Conservation (phyloP, 2,113 vertebrate species). For the Suncus etruscus region DNA sequence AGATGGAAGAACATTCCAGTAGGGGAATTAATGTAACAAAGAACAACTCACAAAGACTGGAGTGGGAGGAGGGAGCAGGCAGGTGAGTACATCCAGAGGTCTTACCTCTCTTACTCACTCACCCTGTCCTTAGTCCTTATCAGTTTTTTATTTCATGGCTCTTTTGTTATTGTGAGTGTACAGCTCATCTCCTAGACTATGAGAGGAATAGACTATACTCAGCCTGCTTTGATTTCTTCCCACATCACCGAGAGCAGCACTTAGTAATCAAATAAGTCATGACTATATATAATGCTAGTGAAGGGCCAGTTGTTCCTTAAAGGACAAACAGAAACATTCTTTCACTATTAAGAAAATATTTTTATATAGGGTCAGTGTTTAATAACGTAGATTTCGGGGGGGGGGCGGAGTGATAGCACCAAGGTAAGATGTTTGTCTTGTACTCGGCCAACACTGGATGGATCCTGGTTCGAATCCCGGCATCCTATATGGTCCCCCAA, state of each 20-base stretch:
- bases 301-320: not conserved
- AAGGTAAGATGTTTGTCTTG: no score
- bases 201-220: not conserved
- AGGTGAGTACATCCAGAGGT: not conserved
- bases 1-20: not conserved
- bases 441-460: no score
- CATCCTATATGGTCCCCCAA: no score
- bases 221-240: not conserved
- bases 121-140: not conserved
- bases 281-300: not conserved
- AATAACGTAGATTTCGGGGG: constrained; percentile 4
- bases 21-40: constrained; percentile 16
- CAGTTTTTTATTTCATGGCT: not conserved
- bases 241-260: not conserved
- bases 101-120: not conserved
- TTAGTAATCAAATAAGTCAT: constrained; percentile 10
- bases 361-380: not conserved
- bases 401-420: no score
- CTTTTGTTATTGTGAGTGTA: not conserved
- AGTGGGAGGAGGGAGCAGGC: not conserved
- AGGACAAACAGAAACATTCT: constrained; percentile 32
- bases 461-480: no score
- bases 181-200: not conserved
- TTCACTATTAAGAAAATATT: not conserved
- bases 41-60: not conserved